phyloP scores from a whole-genome alignment of 2,888 invertebrate species.

The Antitype chi region DNA sequence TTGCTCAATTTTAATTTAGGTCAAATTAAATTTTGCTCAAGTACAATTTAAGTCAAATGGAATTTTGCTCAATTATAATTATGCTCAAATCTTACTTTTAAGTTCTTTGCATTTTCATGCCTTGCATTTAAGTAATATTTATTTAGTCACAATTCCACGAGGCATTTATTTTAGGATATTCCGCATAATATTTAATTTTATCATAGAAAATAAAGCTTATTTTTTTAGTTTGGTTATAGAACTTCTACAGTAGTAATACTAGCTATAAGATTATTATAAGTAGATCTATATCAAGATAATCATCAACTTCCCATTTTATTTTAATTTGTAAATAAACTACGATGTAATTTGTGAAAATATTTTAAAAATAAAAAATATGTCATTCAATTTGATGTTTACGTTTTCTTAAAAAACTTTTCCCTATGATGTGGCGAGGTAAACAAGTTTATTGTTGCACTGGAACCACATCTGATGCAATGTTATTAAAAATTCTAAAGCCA shows the following conservation, averaged over 20 bases:
- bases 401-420: not conserved
- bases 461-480: not conserved
- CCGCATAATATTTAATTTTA: constrained; percentile 1
- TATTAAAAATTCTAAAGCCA: not conserved
- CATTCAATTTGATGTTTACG: not conserved
- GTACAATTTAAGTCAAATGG: not conserved
- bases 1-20: not conserved
- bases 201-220: not conserved
- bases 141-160: constrained; percentile 15
- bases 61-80: not conserved
- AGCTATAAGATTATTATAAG: not conserved
- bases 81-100: not conserved
- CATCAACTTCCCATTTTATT: not conserved
- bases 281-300: not conserved
- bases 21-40: not conserved
- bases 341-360: not conserved
- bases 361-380: constrained; percentile 20
- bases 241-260: not conserved
- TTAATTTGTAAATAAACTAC: constrained; percentile 47
- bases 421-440: not conserved
- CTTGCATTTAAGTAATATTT: constrained; percentile 46
- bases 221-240: not conserved
- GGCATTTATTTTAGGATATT: not conserved
- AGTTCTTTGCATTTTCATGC: constrained; percentile 3
- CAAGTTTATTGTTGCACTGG: too few relatives aligned